Conservation (phyloP, 2,113 vertebrate genomes). For the Mesocricetus auratus region DNA sequence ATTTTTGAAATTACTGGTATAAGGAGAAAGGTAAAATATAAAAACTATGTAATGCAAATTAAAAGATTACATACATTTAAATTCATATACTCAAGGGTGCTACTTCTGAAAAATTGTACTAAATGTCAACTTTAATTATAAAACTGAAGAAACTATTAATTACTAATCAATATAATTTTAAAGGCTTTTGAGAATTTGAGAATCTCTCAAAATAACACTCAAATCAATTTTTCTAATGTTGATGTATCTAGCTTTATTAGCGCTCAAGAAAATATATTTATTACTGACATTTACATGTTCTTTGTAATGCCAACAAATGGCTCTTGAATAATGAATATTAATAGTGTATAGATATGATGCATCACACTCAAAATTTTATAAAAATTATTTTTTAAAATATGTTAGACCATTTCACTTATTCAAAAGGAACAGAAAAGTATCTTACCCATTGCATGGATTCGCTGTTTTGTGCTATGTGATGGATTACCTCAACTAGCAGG, state of each 20-base stretch:
- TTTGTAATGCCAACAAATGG: not conserved
- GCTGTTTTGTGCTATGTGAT: not conserved
- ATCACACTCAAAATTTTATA: not conserved
- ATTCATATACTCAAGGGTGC: slow-evolving; percentile 76
- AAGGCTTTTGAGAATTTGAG: slow-evolving; percentile 83
- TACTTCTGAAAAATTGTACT: slow-evolving; percentile 82
- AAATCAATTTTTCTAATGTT: slow-evolving; percentile 79
- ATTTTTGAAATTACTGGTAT: not conserved
- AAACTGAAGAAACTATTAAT: slow-evolving; percentile 81
- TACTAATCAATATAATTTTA: slow-evolving; percentile 85
- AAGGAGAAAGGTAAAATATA: not conserved
- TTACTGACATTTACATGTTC: slow-evolving; percentile 41
- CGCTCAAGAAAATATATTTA: slow-evolving; percentile 71
- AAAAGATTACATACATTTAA: slow-evolving; percentile 81
- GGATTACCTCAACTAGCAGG: not conserved
- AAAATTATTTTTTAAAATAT: slow-evolving; percentile 10
- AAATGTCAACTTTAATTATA: slow-evolving; percentile 88
- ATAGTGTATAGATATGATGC: not conserved
- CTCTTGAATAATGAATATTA: not conserved
- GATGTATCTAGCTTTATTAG: slow-evolving; percentile 76
- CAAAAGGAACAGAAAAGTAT: not conserved
- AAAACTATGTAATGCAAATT: slow-evolving; percentile 61
- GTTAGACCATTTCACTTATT: not conserved
- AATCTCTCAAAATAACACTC: slow-evolving; percentile 84
- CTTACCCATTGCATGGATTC: not conserved